phyloP scores from a whole-genome alignment of 1,140 invertebrate genomes.

The Zaprionus inermis region DNA sequence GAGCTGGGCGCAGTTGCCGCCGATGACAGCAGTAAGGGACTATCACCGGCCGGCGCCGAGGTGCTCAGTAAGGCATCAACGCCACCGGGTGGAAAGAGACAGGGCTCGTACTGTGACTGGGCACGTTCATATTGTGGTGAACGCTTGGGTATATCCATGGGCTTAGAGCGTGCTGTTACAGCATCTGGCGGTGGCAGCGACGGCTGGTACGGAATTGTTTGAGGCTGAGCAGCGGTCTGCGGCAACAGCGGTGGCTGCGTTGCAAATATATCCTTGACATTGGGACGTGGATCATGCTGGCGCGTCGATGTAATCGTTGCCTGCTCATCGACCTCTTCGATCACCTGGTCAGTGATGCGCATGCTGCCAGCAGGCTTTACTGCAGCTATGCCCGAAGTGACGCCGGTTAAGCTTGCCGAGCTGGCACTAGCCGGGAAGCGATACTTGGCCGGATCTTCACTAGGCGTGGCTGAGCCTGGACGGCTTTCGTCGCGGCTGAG shows the following conservation, averaged over 20 bases:
- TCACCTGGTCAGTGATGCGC: conserved; percentile 90
- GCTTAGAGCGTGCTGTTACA: conserved; percentile 83
- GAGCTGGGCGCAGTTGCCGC: conserved; percentile 70
- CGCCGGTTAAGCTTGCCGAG: conserved; percentile 62
- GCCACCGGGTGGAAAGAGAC: conserved; percentile 71
- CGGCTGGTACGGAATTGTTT: conserved; percentile 65
- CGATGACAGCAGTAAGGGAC: conserved; percentile 46
- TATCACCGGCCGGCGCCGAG: conserved; percentile 67
- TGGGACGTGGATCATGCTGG: conserved; percentile 85
- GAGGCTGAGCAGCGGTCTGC: conserved; percentile 59
- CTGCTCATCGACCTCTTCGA: conserved; percentile 93
- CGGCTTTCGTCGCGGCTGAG: conserved; percentile 89
- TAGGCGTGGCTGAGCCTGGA: conserved; percentile 75
- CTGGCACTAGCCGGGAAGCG: conserved; percentile 76
- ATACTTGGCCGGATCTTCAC: conserved; percentile 70
- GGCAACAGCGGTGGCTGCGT: conserved; percentile 15
- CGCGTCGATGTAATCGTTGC: conserved; percentile 90
- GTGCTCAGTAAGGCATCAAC: conserved; percentile 71
- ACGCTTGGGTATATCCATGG: conserved; percentile 84
- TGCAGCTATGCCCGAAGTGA: conserved; percentile 19
- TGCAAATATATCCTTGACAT: conserved; percentile 86
- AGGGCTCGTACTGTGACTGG: conserved; percentile 67
- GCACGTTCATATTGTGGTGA: conserved; percentile 61
- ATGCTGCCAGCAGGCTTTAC: conserved; percentile 86
- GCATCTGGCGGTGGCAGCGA: conserved; percentile 18